Percentiles rank a stretch among this genome's conserved stretches.
Evolutionary conservation across 2,888 invertebrate genomes (phyloP).

Genomic region (Hydropsyche betteni): DNA sequence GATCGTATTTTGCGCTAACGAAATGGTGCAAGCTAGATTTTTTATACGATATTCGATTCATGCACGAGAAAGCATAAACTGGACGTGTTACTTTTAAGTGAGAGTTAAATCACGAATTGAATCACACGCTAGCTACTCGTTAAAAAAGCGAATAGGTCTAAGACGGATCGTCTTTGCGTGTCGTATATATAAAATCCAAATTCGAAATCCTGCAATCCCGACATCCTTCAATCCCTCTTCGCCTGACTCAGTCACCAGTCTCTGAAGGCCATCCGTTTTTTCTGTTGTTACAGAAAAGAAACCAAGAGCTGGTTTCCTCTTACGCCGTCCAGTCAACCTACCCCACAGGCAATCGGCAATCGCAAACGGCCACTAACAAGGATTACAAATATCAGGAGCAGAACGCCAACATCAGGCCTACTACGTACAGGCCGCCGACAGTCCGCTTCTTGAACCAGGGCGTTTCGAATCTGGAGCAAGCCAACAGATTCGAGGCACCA

Average conservation of each 20-base stretch:
- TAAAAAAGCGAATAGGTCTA: too few relatives aligned
- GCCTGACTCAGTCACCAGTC: slow-evolving; percentile 33
- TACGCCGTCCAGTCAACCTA: slow-evolving; percentile 48
- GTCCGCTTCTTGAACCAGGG: slow-evolving; percentile 43
- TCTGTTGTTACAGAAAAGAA: slow-evolving; percentile 65
- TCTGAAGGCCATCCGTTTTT: slow-evolving; percentile 51
- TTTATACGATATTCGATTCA: slow-evolving; percentile 8
- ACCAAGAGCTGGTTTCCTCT: slow-evolving; percentile 59
- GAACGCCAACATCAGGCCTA: slow-evolving; percentile 56
- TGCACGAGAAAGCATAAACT: slow-evolving; percentile 22
- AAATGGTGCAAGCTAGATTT: slow-evolving; percentile 9
- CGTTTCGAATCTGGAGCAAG: slow-evolving; percentile 55
- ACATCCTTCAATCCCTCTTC: background rate
- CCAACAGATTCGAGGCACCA: slow-evolving; percentile 49
- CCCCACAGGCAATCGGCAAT: slow-evolving; percentile 40
- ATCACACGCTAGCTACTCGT: too few relatives aligned
- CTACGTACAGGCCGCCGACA: slow-evolving; percentile 60
- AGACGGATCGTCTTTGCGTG: background rate
- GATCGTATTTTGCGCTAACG: slow-evolving; percentile 27
- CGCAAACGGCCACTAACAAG: slow-evolving; percentile 42
- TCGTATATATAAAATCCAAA: background rate
- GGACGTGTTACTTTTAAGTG: slow-evolving; percentile 14
- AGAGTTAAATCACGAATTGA: background rate
- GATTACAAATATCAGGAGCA: slow-evolving; percentile 43
- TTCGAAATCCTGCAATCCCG: background rate